Evolutionary conservation across 1,140 invertebrate species (phyloP), one percentile per base, ranked within the genome.

Genomic region (Mizuhopecten yessoensis): DNA sequence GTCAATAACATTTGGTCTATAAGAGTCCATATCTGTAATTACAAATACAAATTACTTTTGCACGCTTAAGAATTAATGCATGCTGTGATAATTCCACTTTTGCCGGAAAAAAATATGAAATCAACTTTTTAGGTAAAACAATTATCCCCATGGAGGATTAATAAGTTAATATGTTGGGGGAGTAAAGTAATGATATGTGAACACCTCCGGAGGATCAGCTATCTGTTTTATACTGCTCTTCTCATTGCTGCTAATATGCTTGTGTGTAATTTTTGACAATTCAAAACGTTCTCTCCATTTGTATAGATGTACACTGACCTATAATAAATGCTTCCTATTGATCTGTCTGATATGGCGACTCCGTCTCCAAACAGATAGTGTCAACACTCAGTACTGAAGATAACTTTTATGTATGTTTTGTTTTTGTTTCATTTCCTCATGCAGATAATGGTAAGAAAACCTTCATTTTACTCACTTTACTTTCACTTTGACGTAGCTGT

Each of bases 401-500:
- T 29, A 29, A 75, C n/a, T 29, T 29, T 75, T 11, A 75, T 75
- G 57, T 75, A 75, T 75, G 57, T 29, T 75, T 75, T 75, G 57
- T 75, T 75, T 75, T 75, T 75, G 57, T 75, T 75, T 75, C 57
- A 75, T 75, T 75, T 75, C n/a, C 57, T 29, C 57, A 75, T 75
- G 57, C 57, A 75, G 57, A 23, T 75, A 23, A 75, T 75, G 57
- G 57, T 75, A 75, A 75, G 57, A 75, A 29, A 39, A 29, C 57
- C 11, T 49, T 49, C 11, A 49, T 49, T 49, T 20, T n/a, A n/a
- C 3, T 49, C 20, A 49, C 45, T 49, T 75, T 5, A 75, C 17
- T 75, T 29, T 49, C 45, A 9, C 11, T n/a, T 17, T 75, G 57
- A 75, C 57, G 29, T 75, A 17, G 57, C n/a, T n/a, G 57, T 75